Evolutionary conservation across 2,888 invertebrate species (phyloP).

Genomic region (Melieria omissa): DNA sequence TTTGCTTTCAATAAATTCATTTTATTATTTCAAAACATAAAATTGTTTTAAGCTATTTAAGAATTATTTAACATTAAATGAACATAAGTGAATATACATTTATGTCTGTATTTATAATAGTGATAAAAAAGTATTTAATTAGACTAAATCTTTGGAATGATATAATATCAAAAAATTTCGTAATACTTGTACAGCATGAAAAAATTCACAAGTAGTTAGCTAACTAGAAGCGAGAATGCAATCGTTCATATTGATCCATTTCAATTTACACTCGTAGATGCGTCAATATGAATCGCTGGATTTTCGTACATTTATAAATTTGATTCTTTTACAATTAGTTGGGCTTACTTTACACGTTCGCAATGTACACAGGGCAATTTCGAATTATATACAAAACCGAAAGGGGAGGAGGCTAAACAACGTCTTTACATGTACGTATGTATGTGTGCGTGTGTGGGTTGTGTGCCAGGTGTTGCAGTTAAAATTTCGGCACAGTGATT

Average conservation of each 20-base stretch:
- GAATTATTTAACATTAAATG: slow-evolving; percentile 56
- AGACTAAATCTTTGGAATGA: slow-evolving; percentile 65
- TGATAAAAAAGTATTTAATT: slow-evolving; percentile 59
- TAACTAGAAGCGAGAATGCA: slow-evolving; percentile 28
- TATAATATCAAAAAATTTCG: slow-evolving; percentile 53
- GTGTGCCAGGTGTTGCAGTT: too few species aligned
- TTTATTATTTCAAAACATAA: slow-evolving; percentile 55
- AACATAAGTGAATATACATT: slow-evolving; percentile 34
- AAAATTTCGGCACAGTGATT: too few species aligned
- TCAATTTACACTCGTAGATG: slow-evolving; percentile 2
- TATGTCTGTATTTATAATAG: slow-evolving; percentile 40
- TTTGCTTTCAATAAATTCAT: slow-evolving; percentile 29
- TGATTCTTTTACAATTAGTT: too few species aligned
- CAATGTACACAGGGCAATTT: too few species aligned
- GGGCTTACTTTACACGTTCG: too few species aligned
- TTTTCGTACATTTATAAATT: too few species aligned
- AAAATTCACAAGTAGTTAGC: slow-evolving; percentile 30
- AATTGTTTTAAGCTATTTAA: slow-evolving; percentile 48
- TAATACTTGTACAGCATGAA: slow-evolving; percentile 10
- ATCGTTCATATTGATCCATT: background rate
- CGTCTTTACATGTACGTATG: background rate
- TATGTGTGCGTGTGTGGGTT: background rate
- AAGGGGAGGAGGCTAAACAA: too few species aligned
- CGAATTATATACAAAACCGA: too few species aligned
- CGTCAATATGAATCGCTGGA: background rate